Percentiles rank a stretch among this genome's conserved stretches.
Conservation (phyloP, 2,797 vertebrate species). For the Xerus rutilus region DNA sequence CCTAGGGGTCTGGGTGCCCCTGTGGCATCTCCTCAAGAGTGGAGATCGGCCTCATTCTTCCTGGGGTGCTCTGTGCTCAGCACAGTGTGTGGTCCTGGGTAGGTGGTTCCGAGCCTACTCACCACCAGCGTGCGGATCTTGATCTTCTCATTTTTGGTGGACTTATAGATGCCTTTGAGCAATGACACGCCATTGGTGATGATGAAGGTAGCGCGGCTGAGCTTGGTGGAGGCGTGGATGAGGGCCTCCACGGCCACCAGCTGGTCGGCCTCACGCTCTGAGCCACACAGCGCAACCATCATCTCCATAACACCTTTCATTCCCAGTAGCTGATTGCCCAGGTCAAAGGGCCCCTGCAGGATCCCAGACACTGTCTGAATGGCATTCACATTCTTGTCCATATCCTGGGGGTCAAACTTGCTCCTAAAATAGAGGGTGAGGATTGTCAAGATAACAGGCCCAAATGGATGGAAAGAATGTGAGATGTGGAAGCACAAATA, state of each 20-base stretch:
- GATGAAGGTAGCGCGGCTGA: constrained; percentile 97
- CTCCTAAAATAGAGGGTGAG: constrained; percentile 87
- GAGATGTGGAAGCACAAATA: not conserved
- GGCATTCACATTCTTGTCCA: constrained; percentile 98
- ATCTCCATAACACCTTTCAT: constrained; percentile 98
- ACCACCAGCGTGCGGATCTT: constrained; percentile 98
- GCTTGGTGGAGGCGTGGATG: constrained; percentile 96
- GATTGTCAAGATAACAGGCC: not conserved
- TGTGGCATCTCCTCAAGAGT: rapidly evolving
- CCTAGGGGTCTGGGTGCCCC: not conserved
- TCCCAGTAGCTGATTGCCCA: constrained; percentile 94
- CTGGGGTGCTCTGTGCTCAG: not conserved
- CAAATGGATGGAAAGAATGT: not conserved
- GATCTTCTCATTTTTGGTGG: constrained; percentile 97
- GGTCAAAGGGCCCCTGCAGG: constrained; percentile 97
- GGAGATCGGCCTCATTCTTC: not conserved
- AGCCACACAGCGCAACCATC: constrained; percentile 98
- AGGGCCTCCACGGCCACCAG: constrained; percentile 97
- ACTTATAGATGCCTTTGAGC: constrained; percentile 99
- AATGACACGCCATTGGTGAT: constrained; percentile 96
- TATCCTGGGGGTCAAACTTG: constrained; percentile 97
- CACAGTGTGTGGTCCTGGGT: rapidly evolving
- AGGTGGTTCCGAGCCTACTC: constrained; percentile 72
- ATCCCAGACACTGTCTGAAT: constrained; percentile 96
- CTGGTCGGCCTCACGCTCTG: constrained; percentile 97